A percentile compares a stretch with the other conserved stretches of the same genome.
Conservation (phyloP, 2,888 invertebrate genomes). For the Aspidiotus rigidus region DNA sequence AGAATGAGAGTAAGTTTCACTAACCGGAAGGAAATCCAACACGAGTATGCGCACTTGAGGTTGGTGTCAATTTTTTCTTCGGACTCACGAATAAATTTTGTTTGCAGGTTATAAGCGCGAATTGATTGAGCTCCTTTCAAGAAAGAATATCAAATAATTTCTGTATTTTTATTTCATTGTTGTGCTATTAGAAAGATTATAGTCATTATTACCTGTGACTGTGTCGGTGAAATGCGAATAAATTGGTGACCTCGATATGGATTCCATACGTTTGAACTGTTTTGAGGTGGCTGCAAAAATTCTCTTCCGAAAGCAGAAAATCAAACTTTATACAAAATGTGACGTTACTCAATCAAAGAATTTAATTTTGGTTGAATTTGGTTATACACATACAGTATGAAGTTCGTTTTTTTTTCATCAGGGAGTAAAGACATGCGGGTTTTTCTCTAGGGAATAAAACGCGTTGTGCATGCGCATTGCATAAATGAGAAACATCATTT, state of each 20-base stretch:
- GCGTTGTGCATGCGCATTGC: too few relatives aligned
- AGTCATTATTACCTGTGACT: slow-evolving; percentile 50
- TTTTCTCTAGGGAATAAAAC: too few relatives aligned
- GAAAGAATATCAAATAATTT: not conserved
- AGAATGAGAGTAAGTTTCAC: not conserved
- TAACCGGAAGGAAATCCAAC: slow-evolving; percentile 75
- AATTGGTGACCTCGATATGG: slow-evolving; percentile 88
- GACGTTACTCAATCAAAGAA: too few relatives aligned
- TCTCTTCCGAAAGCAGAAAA: slow-evolving; percentile 48
- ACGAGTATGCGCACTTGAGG: slow-evolving; percentile 86
- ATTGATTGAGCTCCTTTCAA: slow-evolving; percentile 60
- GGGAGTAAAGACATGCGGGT: too few relatives aligned
- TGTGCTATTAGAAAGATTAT: too few relatives aligned
- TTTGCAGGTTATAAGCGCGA: slow-evolving; percentile 70
- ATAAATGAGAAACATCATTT: too few relatives aligned
- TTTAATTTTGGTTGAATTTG: too few relatives aligned
- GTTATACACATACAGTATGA: too few relatives aligned
- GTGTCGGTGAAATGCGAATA: slow-evolving; percentile 96
- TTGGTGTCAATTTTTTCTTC: slow-evolving; percentile 84
- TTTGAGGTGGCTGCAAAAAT: slow-evolving; percentile 91
- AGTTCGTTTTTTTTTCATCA: too few relatives aligned
- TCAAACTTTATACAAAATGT: too few relatives aligned
- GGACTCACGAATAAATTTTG: slow-evolving; percentile 78
- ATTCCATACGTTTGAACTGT: slow-evolving; percentile 87
- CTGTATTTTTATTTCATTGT: not conserved